phyloP scores from a whole-genome alignment of 1,140 invertebrate genomes.

The Leptoteleia sp. region DNA sequence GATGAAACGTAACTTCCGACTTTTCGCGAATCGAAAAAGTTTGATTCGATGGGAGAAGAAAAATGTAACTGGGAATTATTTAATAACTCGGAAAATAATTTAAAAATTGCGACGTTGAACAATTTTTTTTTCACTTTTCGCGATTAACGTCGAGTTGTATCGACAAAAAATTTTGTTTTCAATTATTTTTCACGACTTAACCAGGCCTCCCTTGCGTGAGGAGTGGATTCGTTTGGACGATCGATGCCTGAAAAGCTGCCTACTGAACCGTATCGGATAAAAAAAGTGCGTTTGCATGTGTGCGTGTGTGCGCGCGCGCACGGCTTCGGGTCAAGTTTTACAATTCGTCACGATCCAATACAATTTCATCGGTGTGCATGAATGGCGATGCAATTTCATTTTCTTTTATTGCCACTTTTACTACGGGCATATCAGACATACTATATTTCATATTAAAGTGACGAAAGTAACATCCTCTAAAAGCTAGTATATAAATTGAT shows the following conservation, averaged over 20 bases:
- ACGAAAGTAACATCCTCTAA: conserved; percentile 1
- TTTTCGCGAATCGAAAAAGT: too few species aligned
- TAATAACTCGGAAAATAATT: too few species aligned
- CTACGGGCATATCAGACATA: background rate
- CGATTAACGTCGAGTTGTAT: background rate
- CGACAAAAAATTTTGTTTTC: conserved; percentile 47
- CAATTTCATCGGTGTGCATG: conserved; percentile 33
- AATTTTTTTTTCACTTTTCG: too few species aligned
- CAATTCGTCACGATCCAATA: conserved; percentile 56
- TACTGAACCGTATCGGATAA: conserved; percentile 40
- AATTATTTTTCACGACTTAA: conserved; percentile 52
- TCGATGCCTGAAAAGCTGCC: conserved; percentile 60
- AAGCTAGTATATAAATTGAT: conserved; percentile 4
- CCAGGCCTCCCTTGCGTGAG: conserved; percentile 7
- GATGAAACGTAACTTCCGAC: too few species aligned
- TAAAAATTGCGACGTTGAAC: too few species aligned
- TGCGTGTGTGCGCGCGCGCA: conserved; percentile 15
- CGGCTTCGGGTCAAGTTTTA: conserved; percentile 53
- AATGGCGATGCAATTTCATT: conserved; percentile 42
- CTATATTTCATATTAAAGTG: conserved; percentile 11
- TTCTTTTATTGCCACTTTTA: conserved; percentile 38
- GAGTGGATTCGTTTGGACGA: conserved; percentile 34
- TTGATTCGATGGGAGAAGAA: too few species aligned
- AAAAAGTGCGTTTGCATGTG: conserved; percentile 28
- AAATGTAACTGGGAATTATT: too few species aligned